Conservation (phyloP, 2,888 invertebrate species). For the Sarcophaga rosellei region DNA sequence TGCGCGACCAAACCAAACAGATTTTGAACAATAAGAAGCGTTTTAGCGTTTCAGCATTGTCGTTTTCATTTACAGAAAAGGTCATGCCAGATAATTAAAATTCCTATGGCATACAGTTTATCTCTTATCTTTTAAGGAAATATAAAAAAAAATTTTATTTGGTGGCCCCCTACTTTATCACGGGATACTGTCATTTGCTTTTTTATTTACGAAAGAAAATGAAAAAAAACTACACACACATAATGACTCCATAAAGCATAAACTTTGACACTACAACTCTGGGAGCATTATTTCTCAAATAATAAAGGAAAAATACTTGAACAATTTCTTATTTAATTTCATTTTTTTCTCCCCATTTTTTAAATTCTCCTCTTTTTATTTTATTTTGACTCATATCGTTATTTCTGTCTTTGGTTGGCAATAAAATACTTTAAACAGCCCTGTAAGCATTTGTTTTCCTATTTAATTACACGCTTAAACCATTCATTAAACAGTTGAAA, state of each 20-base stretch:
- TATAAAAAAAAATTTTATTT: background rate
- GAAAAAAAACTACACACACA: background rate
- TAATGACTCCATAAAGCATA: background rate
- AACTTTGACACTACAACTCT: background rate
- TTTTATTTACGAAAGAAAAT: background rate
- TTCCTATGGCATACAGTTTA: background rate
- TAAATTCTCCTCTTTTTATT: background rate
- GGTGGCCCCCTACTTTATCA: background rate
- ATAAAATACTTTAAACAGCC: slow-evolving; percentile 18
- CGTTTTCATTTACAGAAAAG: background rate
- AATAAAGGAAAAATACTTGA: background rate
- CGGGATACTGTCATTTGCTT: background rate
- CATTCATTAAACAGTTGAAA: slow-evolving; percentile 34
- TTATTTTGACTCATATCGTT: background rate
- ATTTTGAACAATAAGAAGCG: too few species aligned
- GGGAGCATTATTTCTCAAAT: background rate
- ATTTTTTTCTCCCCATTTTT: background rate
- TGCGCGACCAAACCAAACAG: too few species aligned
- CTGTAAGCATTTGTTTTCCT: slow-evolving; percentile 1
- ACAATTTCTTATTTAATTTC: background rate
- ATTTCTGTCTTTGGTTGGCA: background rate
- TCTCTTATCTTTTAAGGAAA: background rate
- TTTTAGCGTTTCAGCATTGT: background rate
- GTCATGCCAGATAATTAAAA: background rate
- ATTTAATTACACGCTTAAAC: slow-evolving; percentile 39